A percentile compares a stretch with the other conserved stretches of the same genome.
These are phyloP conservation scores for Cydia amplana DNA, from an alignment of 1,140 invertebrate genomes.

Conservation along the genomic window DNA sequence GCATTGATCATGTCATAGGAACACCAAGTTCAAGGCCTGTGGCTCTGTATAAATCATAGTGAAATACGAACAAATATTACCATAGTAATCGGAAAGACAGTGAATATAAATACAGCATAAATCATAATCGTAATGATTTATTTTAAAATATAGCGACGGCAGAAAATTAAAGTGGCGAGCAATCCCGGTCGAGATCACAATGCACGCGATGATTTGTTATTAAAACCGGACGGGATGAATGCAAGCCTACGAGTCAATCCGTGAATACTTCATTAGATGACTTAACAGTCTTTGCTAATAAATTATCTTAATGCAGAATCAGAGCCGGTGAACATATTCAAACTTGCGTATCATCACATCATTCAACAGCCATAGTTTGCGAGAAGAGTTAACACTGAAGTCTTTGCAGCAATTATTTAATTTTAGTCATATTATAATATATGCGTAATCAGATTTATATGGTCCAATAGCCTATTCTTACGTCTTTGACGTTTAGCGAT, in stretches of 20 bases:
- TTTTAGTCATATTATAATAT: too few relatives aligned
- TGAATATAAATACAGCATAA: conserved; percentile 41
- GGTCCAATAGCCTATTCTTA: too few relatives aligned
- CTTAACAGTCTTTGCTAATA: conserved; percentile 62
- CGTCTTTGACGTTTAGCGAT: too few relatives aligned
- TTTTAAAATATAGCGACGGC: conserved; percentile 41
- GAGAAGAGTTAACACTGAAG: too few relatives aligned
- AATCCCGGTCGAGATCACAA: conserved; percentile 57
- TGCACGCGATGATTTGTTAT: conserved; percentile 52
- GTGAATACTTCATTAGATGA: conserved; percentile 76
- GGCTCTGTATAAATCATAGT: conserved; percentile 28
- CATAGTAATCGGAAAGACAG: conserved; percentile 30
- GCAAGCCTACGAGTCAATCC: conserved; percentile 46
- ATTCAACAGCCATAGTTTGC: background rate
- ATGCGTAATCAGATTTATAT: too few relatives aligned
- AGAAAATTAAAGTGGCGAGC: conserved; percentile 45
- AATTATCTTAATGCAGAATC: conserved; percentile 50
- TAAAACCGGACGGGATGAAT: conserved; percentile 48
- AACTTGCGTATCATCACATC: conserved; percentile 38
- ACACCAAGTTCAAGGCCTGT: conserved; percentile 22
- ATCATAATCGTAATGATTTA: conserved; percentile 41
- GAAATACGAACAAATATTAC: conserved; percentile 34
- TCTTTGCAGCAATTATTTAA: too few relatives aligned
- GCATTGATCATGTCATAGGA: conserved; percentile 30
- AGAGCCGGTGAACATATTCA: conserved; percentile 46